Percentiles rank a stretch among this genome's conserved stretches.
Conservation (phyloP, 2,888 invertebrate genomes). For the Cyrtodaria siliqua region DNA sequence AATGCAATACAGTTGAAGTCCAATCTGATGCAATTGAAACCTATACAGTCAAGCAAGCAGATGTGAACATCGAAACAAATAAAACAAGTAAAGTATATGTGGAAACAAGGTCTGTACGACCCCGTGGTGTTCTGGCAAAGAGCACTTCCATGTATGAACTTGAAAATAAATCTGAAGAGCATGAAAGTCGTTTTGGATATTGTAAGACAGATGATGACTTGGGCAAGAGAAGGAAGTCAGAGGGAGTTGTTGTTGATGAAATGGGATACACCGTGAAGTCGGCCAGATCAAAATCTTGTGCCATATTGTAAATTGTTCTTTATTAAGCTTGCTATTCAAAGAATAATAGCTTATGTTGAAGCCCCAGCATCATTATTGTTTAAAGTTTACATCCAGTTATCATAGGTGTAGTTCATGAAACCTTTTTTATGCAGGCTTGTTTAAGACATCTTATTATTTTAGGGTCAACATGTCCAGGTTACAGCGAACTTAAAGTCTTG, state of each 20-base stretch:
- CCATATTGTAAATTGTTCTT: conserved; percentile 42
- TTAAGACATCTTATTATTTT: too few species aligned
- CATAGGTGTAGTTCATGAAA: too few species aligned
- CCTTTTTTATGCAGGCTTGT: too few species aligned
- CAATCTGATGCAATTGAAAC: neutral
- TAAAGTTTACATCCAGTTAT: too few species aligned
- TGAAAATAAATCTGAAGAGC: neutral
- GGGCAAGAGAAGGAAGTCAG: conserved; percentile 3
- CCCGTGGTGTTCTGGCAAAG: neutral
- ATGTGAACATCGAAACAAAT: neutral
- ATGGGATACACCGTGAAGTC: conserved; percentile 46
- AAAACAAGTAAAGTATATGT: neutral
- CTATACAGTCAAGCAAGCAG: neutral
- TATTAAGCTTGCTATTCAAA: too few species aligned
- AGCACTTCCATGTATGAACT: conserved; percentile 27
- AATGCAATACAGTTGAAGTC: neutral
- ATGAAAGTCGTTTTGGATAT: conserved; percentile 7
- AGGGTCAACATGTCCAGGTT: too few species aligned
- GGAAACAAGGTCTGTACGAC: neutral
- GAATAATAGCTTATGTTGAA: too few species aligned
- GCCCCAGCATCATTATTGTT: too few species aligned
- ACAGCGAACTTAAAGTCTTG: too few species aligned
- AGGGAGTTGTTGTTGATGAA: conserved; percentile 32
- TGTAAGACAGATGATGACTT: conserved; percentile 5
- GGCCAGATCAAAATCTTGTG: conserved; percentile 55